Base-by-base conservation (phyloP, 2,113 vertebrate species). In the Engystomops pustulosus region DNA sequence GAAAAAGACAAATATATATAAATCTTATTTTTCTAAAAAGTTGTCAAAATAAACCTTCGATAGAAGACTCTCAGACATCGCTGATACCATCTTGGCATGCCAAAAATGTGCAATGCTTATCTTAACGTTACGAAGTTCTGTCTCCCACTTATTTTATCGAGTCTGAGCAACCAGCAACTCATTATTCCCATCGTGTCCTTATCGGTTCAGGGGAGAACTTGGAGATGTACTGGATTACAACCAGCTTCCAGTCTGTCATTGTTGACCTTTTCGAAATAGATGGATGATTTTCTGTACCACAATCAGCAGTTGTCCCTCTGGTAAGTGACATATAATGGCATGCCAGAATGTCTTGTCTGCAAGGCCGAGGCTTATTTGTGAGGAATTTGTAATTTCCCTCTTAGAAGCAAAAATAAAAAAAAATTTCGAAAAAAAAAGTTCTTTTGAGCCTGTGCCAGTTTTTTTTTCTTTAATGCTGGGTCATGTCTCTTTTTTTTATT, bases 241-340 rank as follows among this genome's bases (percentile, higher is more conserved):
- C 51, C 75, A 41, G 75, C 75, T 55, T 25, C 60, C 60, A 36
- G 12, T 68, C 79, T 69, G n/a, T 81, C 65, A 41, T 7, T 81
- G 67, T 51, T 68, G 32, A 51, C 79, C 67, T 75, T 75, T 62
- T 62, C 69, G 47, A 75, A 60, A 18, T 41, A 60, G 70, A 83
- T 83, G 55, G 69, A 60, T 83, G 34, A 44, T 62, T 83, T 75
- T 83, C 53, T 62, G 30, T 9, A 67, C 23, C 67, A 53, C 47
- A 30, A 55, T 82, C 69, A 62, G 81, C 70, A 30, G 55, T 62
- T 49, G 36, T 74, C 69, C 81, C 81, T 62, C 53, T 23, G 81
- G 69, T 83, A 72, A 65, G 53, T 83, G 81, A 74, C 68, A 75
- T 51, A 82, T 44, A 74, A 62, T 51, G 65, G 51, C 17, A 14